Base-by-base conservation (phyloP, 2,797 vertebrate genomes). In the Pseudomugil tenellus region DNA sequence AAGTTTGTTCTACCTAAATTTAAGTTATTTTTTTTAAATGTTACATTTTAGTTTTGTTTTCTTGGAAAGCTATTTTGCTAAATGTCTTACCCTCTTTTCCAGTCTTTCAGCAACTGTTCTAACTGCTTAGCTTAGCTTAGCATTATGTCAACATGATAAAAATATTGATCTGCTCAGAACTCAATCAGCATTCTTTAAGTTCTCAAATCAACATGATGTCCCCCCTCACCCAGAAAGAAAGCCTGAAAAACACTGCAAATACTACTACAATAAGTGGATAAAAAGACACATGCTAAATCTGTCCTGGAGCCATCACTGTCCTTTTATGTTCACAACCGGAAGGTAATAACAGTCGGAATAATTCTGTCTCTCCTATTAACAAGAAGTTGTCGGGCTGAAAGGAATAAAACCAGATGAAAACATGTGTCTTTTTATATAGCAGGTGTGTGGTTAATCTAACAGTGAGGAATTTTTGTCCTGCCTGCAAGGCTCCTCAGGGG, bases 401-500 rank as follows among this genome's bases (percentile, higher is more conserved):
- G 49, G 52, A 21, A 35, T 14, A 51, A 12, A 76, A 32, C 29
- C 21, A 12, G 59, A 61, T 14, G 4, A 34, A 13, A 67, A 35
- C 7, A 14, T n/a, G 12, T 14, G 34, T 65, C 41, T 79, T 56
- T 84, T 71, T 71, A 31, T 59, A 46, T 76, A 78, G 68, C 64
- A 71, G 77, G 70, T 65, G 76, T 81, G 78, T 75, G 58, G 51
- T 59, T 66, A 63, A 46, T 77, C 41, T 70, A 58, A 65, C 52
- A 68, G 55, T 41, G 71, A 84, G 72, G 25, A 72, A 80, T 72
- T 59, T 73, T 60, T 32, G 51, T 76, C 81, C 84, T 80, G 60
- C 81, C 78, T 70, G 58, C 57, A 55, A 19, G 74, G 58, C 74
- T 67, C 82, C 75, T 59, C 64, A 0, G 79, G 78, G 80, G 59